These are phyloP conservation scores for Patagioenas fasciata DNA, from an alignment of 2,113 vertebrate genomes.

Conservation along the genomic window DNA sequence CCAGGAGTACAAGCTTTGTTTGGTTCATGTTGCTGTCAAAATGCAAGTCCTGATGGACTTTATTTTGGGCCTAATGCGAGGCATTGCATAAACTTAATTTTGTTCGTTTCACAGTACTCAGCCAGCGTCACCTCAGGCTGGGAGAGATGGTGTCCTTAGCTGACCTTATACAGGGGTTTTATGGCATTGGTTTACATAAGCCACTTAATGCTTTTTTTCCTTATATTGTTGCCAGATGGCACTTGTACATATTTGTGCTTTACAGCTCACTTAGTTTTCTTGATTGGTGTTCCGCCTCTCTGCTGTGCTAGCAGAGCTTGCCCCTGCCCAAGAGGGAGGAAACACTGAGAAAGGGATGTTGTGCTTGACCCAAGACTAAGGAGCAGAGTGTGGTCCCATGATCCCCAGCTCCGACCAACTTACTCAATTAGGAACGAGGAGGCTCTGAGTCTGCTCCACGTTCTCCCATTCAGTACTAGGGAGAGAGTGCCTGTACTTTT, in stretches of 20 bases:
- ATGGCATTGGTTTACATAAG: constrained; percentile 28
- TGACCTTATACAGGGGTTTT: neutral
- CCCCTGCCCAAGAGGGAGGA: neutral
- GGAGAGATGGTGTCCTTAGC: neutral
- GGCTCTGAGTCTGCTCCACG: rapidly evolving
- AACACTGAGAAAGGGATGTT: neutral
- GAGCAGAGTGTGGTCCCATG: rapidly evolving
- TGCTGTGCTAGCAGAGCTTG: neutral
- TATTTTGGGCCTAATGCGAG: neutral
- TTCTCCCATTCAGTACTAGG: neutral
- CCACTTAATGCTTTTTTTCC: neutral
- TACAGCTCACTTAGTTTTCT: neutral
- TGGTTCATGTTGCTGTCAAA: neutral
- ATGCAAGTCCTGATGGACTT: neutral
- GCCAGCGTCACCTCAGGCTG: neutral
- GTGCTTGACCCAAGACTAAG: neutral
- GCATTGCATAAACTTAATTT: constrained; percentile 6
- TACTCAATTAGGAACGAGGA: rapidly evolving
- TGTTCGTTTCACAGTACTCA: neutral
- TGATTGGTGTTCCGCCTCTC: rapidly evolving
- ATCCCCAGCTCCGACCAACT: neutral
- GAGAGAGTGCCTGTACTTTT: neutral
- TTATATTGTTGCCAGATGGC: neutral
- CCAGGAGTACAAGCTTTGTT: neutral
- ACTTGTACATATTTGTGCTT: neutral